Conservation (phyloP, 2,113 vertebrate species). For the Pterocles gutturalis region DNA sequence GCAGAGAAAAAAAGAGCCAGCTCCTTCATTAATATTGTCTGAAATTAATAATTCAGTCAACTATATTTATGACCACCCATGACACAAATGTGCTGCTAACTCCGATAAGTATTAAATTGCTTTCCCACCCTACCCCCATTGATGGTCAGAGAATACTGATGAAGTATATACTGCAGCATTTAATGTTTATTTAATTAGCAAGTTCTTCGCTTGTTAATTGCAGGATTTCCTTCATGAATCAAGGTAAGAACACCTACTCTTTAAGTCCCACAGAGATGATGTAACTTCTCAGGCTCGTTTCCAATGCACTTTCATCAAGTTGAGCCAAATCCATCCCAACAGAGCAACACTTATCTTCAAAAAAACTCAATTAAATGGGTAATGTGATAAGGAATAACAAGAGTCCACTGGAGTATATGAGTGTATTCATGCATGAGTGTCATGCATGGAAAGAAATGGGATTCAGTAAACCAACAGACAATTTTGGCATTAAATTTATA, state of each 20-base stretch:
- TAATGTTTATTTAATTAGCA: conserved; percentile 5
- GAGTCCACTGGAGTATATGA: not conserved
- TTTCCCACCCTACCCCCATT: not conserved
- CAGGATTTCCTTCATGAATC: not conserved
- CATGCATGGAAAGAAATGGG: not conserved
- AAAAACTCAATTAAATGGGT: not conserved
- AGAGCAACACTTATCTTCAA: not conserved
- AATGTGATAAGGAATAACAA: not conserved
- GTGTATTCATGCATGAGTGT: not conserved
- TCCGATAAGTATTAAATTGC: not conserved
- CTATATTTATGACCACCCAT: not conserved
- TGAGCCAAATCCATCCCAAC: not conserved
- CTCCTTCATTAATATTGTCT: not conserved
- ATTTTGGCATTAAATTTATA: not conserved
- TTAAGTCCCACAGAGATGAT: not conserved
- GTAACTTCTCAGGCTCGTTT: not conserved
- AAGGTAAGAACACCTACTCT: not conserved
- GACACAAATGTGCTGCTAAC: not conserved
- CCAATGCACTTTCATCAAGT: not conserved
- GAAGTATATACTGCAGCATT: not conserved
- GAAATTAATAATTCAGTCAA: not conserved
- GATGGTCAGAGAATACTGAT: not conserved
- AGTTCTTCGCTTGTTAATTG: not conserved
- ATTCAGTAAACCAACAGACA: not conserved
- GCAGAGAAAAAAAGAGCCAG: not conserved